These are phyloP conservation scores for Parthenolecanium corni DNA, from an alignment of 2,888 invertebrate genomes.

Conservation along the genomic window DNA sequence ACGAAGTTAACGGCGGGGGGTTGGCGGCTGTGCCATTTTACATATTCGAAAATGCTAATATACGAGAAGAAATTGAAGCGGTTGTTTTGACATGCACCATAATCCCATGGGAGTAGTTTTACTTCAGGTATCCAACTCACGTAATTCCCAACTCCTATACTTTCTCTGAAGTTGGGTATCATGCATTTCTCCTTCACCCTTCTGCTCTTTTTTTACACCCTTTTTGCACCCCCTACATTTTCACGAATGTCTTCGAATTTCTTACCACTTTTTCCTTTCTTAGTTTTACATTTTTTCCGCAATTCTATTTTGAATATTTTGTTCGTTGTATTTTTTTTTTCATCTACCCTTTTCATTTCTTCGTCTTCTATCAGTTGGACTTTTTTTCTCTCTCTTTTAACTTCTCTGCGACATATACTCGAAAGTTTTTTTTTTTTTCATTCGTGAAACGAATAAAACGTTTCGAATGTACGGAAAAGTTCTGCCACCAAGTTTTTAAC, in stretches of 20 bases:
- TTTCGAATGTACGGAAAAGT: no score
- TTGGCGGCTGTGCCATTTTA: constrained; percentile 10
- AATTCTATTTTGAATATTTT: constrained; percentile 31
- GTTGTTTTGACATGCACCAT: constrained; percentile 23
- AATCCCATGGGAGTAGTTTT: constrained; percentile 21
- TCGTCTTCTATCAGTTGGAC: no score
- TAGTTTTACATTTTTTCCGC: constrained; percentile 31
- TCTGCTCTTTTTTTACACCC: no score
- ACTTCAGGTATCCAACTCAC: constrained; percentile 13
- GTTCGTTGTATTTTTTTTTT: constrained; percentile 11
- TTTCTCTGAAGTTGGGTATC: constrained; percentile 9
- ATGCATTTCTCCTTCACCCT: neutral
- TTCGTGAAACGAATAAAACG: no score
- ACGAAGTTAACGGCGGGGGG: no score
- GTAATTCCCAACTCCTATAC: constrained; percentile 29
- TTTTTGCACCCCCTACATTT: constrained; percentile 7
- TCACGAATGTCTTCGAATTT: constrained; percentile 20
- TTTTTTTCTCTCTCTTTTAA: no score
- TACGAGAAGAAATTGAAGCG: constrained; percentile 22
- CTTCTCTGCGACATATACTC: no score
- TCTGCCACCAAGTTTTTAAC: no score
- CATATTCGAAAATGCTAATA: constrained; percentile 23
- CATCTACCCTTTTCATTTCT: no score
- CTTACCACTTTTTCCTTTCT: constrained; percentile 32
- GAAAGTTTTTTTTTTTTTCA: no score